Evolutionary conservation across 2,888 invertebrate species (phyloP), one percentile per base, ranked within the genome.

Genomic region (Xylota segnis): DNA sequence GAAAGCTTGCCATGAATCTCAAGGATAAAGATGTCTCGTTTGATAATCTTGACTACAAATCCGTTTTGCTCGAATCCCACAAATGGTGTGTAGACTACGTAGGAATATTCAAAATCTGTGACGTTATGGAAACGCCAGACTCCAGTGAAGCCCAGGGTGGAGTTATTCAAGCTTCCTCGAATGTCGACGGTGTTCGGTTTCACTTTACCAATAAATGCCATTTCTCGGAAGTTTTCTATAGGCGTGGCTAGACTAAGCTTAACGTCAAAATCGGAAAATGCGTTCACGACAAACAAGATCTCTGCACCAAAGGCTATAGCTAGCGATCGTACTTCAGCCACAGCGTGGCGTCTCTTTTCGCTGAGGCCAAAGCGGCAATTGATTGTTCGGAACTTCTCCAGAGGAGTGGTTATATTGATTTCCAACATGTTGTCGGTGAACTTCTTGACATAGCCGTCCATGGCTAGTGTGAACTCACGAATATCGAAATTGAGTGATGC

Each of bases 31-130:
- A 94, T 94, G 37, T 94, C 93, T 9, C 93, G 93, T 78, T 94
- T 94, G 0, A 96, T 93, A 0, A 91, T 74, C 90, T 96, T 96
- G 0, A 95, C 93, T 0, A 96, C 95, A 7, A 96, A 93, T 0
- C 96, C 96, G 89, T 96, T 96, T 89, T 96, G 95, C 89, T 96
- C 95, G 87, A 96, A 95, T 4, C 95, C 95, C 88, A 95, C 94
- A n/a, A 97, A 91, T 0, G 97, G 97, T 0, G 96, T 96, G 89
- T 95, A 96, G 47, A 97, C 92, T 88, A 95, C 94, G 91, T 96
- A 96, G 0, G 95, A 94, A 91, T 97, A 96, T 87, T 96, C 95
- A 87, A 97, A 96, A 91, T 97, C 95, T 10, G 94, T 94, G 16
- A 95, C 90, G 59, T 94, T 94, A 0, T 87, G 72, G 87, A 89